These are phyloP conservation scores for Apogon hyalosoma DNA, from an alignment of 2,797 vertebrate genomes.

Conservation along the genomic window DNA sequence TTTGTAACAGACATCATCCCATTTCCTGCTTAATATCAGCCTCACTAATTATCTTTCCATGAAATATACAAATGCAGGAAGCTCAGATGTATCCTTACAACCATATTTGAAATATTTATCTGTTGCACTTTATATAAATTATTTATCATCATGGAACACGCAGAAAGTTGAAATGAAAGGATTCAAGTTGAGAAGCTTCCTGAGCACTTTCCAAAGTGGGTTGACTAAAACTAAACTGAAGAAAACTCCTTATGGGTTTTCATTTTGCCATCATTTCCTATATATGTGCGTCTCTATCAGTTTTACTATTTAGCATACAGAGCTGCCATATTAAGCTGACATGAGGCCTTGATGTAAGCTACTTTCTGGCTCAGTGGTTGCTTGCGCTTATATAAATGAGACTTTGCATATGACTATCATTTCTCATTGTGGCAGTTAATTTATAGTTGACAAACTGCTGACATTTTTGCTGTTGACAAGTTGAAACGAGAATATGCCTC, in stretches of 20 bases:
- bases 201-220: slow-evolving; percentile 61
- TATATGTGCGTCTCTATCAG: neutral
- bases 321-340: neutral
- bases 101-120: slow-evolving; percentile 81
- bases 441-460: slow-evolving; percentile 61
- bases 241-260: slow-evolving; percentile 16
- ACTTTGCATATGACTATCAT: slow-evolving; percentile 27
- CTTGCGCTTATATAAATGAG: slow-evolving; percentile 10
- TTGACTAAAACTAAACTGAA: slow-evolving; percentile 31
- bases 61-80: slow-evolving; percentile 60
- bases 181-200: slow-evolving; percentile 69
- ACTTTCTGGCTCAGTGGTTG: neutral
- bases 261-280: neutral
- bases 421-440: slow-evolving; percentile 45
- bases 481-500: slow-evolving; percentile 49
- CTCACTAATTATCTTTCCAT: slow-evolving; percentile 48
- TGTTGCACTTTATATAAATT: slow-evolving; percentile 80
- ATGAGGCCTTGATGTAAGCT: neutral
- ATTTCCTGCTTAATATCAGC: slow-evolving; percentile 30
- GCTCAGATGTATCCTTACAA: slow-evolving; percentile 74
- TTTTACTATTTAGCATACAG: neutral
- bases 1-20: neutral
- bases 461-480: slow-evolving; percentile 67
- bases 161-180: slow-evolving; percentile 76
- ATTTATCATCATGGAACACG: slow-evolving; percentile 71